Conservation (phyloP, 2,797 vertebrate species). For the Martes flavigula region DNA sequence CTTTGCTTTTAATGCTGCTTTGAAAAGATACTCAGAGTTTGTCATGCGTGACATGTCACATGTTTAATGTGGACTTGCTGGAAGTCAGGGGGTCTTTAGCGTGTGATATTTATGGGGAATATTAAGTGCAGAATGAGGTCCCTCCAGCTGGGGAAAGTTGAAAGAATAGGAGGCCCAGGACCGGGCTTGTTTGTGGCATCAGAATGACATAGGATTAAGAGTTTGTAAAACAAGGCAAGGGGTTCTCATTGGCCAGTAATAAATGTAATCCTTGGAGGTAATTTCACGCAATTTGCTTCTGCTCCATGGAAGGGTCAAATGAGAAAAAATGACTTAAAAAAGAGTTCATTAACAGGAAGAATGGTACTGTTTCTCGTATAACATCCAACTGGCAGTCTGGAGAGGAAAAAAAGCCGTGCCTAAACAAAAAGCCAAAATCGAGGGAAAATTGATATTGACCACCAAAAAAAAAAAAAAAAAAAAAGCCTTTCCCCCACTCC, state of each 20-base stretch:
- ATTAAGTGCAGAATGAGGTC: slow-evolving; percentile 86
- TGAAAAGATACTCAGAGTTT: slow-evolving; percentile 86
- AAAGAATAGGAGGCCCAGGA: slow-evolving; percentile 83
- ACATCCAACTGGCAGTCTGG: slow-evolving; percentile 80
- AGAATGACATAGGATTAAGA: slow-evolving; percentile 90
- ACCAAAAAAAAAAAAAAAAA: background rate
- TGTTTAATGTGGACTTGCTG: slow-evolving; percentile 86
- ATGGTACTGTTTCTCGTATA: slow-evolving; percentile 87
- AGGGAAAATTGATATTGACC: slow-evolving; percentile 72
- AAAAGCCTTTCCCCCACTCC: background rate
- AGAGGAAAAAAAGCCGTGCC: background rate
- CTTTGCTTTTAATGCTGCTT: slow-evolving; percentile 86
- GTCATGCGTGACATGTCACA: slow-evolving; percentile 87
- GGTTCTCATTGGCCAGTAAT: slow-evolving; percentile 85
- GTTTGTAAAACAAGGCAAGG: slow-evolving; percentile 88
- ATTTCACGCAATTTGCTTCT: slow-evolving; percentile 92
- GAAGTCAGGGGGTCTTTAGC: slow-evolving; percentile 85
- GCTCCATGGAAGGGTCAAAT: slow-evolving; percentile 90
- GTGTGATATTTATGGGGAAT: slow-evolving; percentile 86
- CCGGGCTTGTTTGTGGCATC: slow-evolving; percentile 86
- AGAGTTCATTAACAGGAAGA: slow-evolving; percentile 91
- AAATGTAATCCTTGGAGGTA: slow-evolving; percentile 92
- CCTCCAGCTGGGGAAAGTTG: slow-evolving; percentile 84
- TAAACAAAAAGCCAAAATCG: slow-evolving; percentile 74
- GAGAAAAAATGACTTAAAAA: slow-evolving; percentile 87